Evolutionary conservation across 2,113 vertebrate species (phyloP).

Genomic region (Spea bombifrons): DNA sequence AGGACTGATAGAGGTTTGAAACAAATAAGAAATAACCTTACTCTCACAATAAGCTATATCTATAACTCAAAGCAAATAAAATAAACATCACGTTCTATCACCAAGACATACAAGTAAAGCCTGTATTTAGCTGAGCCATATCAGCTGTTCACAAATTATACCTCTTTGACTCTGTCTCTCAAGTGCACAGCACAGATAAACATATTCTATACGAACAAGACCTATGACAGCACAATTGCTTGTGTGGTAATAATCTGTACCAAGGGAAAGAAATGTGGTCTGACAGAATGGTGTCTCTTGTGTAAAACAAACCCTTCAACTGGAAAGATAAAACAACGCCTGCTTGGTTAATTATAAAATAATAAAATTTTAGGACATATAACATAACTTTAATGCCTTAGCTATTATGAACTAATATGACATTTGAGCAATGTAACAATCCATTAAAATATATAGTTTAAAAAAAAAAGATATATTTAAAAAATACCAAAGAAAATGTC

Average conservation of each 20-base stretch:
- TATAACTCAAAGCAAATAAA: too few species aligned
- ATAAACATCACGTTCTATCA: constrained; percentile 40
- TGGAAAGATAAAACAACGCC: constrained; percentile 54
- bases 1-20: too few species aligned
- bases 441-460: not conserved
- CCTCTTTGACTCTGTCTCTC: constrained; percentile 78
- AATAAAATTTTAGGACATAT: constrained; percentile 71
- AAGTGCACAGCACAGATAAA: constrained; percentile 77
- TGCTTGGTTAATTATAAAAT: constrained; percentile 67
- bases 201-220: constrained; percentile 89
- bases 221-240: constrained; percentile 92
- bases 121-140: constrained; percentile 55
- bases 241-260: constrained; percentile 93
- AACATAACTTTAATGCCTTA: constrained; percentile 63
- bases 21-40: too few species aligned
- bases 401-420: constrained; percentile 51
- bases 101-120: constrained; percentile 47
- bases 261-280: constrained; percentile 81
- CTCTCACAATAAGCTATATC: too few species aligned
- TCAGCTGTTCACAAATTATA: constrained; percentile 79
- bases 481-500: constrained; percentile 20
- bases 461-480: not conserved
- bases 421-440: constrained; percentile 20
- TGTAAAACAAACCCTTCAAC: constrained; percentile 67
- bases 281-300: constrained; percentile 73